Evolutionary conservation across 2,113 vertebrate species (phyloP).

Genomic region (Aegithalos caudatus): DNA sequence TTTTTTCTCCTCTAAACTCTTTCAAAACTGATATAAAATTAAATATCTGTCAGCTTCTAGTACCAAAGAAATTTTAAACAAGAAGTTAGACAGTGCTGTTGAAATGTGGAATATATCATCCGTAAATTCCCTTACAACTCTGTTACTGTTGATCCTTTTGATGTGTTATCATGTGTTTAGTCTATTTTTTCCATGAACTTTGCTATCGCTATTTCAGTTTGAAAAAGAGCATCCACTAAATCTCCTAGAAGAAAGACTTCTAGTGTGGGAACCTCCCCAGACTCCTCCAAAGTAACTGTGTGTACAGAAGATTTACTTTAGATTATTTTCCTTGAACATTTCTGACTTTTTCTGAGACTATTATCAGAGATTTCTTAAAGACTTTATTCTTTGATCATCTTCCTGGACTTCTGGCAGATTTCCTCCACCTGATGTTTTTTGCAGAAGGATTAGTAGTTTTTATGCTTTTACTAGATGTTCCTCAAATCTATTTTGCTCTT

Average conservation of each 20-base stretch:
- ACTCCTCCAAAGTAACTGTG: neutral
- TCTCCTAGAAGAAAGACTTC: neutral
- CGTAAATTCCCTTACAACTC: neutral
- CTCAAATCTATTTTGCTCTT: neutral
- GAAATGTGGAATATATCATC: neutral
- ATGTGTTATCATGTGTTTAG: neutral
- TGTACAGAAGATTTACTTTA: neutral
- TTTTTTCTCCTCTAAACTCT: neutral
- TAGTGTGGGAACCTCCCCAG: neutral
- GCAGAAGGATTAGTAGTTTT: slow-evolving; percentile 4
- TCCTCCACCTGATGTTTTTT: slow-evolving; percentile 11
- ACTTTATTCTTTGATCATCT: slow-evolving; percentile 6
- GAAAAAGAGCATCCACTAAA: neutral
- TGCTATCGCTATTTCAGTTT: neutral
- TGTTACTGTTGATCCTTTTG: neutral
- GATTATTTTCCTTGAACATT: neutral
- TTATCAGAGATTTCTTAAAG: neutral
- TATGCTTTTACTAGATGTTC: neutral
- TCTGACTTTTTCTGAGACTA: neutral
- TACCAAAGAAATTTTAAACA: neutral
- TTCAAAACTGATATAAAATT: neutral
- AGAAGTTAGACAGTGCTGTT: neutral
- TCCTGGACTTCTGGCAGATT: neutral
- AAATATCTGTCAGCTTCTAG: neutral
- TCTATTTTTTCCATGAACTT: neutral